Conservation (phyloP, 2,797 vertebrate species). For the Falco columbarius region DNA sequence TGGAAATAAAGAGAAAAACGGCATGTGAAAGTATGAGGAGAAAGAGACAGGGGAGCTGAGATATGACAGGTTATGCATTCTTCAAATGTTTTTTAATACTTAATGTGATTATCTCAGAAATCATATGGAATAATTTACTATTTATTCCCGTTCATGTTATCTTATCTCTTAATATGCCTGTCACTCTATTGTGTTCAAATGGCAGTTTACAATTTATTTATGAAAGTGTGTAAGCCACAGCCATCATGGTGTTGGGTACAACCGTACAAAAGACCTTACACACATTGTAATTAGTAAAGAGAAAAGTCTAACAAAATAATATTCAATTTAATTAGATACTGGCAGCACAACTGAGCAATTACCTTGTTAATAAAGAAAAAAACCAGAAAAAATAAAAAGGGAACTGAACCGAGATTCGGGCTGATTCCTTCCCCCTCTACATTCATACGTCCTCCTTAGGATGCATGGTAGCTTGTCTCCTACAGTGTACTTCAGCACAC, state of each 20-base stretch:
- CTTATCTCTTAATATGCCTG: background rate
- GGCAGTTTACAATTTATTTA: background rate
- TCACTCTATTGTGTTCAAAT: background rate
- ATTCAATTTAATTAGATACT: background rate
- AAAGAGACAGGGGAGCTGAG: background rate
- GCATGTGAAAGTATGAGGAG: background rate
- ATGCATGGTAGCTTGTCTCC: background rate
- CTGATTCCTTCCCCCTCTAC: background rate
- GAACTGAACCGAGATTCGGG: background rate
- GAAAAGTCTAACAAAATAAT: background rate
- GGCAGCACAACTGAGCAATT: background rate
- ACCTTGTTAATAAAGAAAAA: background rate
- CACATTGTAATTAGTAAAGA: background rate
- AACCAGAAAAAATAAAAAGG: too few species aligned
- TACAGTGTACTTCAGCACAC: background rate
- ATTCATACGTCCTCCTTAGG: background rate
- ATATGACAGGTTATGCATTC: background rate
- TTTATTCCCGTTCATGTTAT: background rate
- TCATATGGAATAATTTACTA: background rate
- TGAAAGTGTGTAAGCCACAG: background rate
- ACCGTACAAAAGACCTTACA: background rate
- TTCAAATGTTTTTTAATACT: background rate
- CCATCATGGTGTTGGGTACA: background rate
- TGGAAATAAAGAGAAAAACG: background rate
- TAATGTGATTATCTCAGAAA: background rate